phyloP scores from a whole-genome alignment of 2,888 invertebrate species.

The Plagodis pulveraria region DNA sequence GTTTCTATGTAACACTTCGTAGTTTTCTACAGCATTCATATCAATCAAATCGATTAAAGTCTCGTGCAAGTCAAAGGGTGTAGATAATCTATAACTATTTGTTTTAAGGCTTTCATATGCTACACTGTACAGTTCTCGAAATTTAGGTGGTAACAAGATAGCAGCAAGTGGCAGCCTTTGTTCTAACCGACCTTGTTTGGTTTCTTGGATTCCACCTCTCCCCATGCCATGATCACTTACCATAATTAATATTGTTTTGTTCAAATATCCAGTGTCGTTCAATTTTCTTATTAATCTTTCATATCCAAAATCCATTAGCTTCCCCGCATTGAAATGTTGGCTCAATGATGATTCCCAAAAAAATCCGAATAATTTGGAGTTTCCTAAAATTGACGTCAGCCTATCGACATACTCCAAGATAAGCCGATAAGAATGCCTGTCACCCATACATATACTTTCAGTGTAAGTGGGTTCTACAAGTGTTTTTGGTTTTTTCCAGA shows the following conservation, averaged over 20 bases:
- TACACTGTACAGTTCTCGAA: conserved; percentile 83
- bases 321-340: conserved; percentile 91
- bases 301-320: conserved; percentile 87
- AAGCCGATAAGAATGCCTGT: conserved; percentile 85
- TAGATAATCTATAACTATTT: conserved; percentile 88
- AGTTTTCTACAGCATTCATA: conserved; percentile 54
- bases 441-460: conserved; percentile 8
- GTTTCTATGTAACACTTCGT: conserved; percentile 49
- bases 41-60: conserved; percentile 88
- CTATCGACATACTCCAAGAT: conserved; percentile 88
- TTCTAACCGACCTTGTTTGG: conserved; percentile 92
- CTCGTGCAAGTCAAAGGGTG: conserved; percentile 91
- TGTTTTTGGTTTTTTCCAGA: conserved; percentile 1
- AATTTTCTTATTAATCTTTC: conserved; percentile 80
- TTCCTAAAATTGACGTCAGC: conserved; percentile 82
- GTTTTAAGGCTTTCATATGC: conserved; percentile 86
- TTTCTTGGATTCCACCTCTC: conserved; percentile 89
- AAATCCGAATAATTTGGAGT: conserved; percentile 88
- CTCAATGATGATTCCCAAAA: conserved; percentile 92
- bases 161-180: conserved; percentile 93
- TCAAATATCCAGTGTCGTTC: conserved; percentile 75
- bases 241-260: conserved; percentile 87
- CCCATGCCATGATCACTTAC: conserved; percentile 95
- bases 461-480: not conserved
- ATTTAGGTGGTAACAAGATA: conserved; percentile 88